Conservation (phyloP, 2,888 invertebrate species). For the Andrena minutula region DNA sequence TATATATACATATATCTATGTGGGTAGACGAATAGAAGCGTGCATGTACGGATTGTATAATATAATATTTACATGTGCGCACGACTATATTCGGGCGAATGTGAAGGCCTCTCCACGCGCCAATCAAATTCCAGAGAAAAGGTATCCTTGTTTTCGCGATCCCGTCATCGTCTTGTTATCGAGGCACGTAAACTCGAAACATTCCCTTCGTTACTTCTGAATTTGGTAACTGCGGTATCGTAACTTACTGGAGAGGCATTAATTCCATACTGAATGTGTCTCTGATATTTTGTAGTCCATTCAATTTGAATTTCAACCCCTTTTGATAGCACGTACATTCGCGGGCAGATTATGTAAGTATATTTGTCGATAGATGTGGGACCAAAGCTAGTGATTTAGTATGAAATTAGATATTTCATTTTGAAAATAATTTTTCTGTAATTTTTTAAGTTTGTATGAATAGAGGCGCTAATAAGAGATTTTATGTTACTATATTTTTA, state of each 20-base stretch:
- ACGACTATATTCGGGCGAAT: constrained; percentile 58
- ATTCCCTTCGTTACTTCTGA: constrained; percentile 1
- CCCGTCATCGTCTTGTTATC: constrained; percentile 21
- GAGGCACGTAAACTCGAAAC: background rate
- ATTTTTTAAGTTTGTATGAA: background rate
- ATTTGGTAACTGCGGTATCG: background rate
- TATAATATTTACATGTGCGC: constrained; percentile 62
- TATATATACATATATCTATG: constrained; percentile 65
- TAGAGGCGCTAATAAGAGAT: too few relatives aligned
- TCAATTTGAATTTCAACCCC: background rate
- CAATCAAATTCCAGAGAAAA: constrained; percentile 52
- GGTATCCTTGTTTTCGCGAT: constrained; percentile 45
- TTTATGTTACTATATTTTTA: background rate
- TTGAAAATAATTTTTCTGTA: background rate
- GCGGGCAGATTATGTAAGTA: background rate
- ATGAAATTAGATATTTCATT: background rate
- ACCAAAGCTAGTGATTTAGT: background rate
- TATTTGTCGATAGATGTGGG: too few relatives aligned
- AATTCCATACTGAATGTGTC: background rate
- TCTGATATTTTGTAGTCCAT: background rate
- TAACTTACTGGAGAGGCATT: background rate
- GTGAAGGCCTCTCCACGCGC: constrained; percentile 46
- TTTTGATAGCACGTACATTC: background rate
- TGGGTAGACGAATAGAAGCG: constrained; percentile 47
- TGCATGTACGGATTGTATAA: constrained; percentile 61